Conservation (phyloP, 2,113 vertebrate species). For the Macrotus californicus region DNA sequence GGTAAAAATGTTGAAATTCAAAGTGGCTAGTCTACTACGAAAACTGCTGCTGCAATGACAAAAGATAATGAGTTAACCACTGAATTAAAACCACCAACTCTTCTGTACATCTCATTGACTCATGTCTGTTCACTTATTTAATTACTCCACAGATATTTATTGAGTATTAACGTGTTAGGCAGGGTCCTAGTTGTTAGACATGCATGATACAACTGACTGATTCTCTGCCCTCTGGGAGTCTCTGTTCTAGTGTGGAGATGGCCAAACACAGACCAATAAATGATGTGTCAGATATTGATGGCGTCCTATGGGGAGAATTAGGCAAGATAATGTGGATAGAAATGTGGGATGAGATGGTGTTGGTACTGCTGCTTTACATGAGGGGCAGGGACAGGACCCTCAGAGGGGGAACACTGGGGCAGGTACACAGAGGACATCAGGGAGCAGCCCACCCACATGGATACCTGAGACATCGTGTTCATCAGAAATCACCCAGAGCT, state of each 20-base stretch:
- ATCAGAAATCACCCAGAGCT: background rate
- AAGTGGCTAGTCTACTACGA: background rate
- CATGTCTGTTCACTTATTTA: background rate
- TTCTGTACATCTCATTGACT: background rate
- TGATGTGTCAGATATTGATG: background rate
- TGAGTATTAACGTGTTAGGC: background rate
- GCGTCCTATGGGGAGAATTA: background rate
- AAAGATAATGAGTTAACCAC: background rate
- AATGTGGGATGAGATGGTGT: background rate
- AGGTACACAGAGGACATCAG: background rate
- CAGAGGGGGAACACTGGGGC: background rate
- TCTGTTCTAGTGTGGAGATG: background rate
- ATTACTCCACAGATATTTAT: background rate
- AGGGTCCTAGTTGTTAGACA: background rate
- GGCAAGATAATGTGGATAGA: background rate
- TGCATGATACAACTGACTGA: background rate
- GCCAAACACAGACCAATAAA: background rate
- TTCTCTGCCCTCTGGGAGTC: background rate
- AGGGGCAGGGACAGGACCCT: background rate
- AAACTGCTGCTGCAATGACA: background rate
- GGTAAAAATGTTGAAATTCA: background rate
- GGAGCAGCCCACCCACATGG: accelerated
- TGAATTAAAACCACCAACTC: background rate
- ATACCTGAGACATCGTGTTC: background rate
- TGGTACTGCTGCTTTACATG: background rate